These are phyloP conservation scores for Iguana delicatissima DNA, from an alignment of 2,797 vertebrate species.

Conservation along the genomic window DNA sequence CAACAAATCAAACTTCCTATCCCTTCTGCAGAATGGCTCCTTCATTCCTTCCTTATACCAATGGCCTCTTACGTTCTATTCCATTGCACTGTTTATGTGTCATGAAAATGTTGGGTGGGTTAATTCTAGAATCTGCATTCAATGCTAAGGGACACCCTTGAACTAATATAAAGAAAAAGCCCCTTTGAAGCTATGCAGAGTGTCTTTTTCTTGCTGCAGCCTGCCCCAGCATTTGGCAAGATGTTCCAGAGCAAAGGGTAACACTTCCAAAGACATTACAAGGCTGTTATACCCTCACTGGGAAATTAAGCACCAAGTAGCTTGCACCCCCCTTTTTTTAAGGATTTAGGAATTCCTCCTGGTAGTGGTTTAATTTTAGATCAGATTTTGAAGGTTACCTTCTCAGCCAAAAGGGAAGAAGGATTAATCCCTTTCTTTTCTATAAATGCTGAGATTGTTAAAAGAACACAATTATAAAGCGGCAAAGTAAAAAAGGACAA, in stretches of 20 bases:
- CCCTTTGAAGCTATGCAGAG: not conserved
- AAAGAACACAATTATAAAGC: constrained; percentile 28
- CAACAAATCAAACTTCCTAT: not conserved
- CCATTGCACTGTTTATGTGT: not conserved
- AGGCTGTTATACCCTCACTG: too few relatives aligned
- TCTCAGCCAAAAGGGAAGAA: not conserved
- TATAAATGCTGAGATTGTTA: constrained; percentile 22
- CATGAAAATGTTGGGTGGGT: not conserved
- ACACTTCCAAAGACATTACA: not conserved
- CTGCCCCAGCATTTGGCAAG: not conserved
- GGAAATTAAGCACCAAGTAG: not conserved
- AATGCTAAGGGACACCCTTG: not conserved
- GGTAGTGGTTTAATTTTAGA: constrained; percentile 12
- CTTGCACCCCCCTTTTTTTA: constrained; percentile 1
- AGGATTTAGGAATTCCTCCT: not conserved
- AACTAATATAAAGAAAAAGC: not conserved
- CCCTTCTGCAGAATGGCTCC: not conserved
- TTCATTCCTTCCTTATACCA: not conserved
- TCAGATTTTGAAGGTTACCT: constrained; percentile 34
- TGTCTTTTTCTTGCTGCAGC: not conserved
- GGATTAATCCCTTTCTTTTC: constrained; percentile 32
- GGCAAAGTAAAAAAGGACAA: constrained; percentile 32
- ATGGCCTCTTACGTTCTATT: not conserved
- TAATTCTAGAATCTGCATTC: not conserved
- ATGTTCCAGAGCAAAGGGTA: not conserved